Evolutionary conservation across 2,797 vertebrate species (phyloP), one percentile per base, ranked within the genome.

Genomic region (Bucorvus abyssinicus): DNA sequence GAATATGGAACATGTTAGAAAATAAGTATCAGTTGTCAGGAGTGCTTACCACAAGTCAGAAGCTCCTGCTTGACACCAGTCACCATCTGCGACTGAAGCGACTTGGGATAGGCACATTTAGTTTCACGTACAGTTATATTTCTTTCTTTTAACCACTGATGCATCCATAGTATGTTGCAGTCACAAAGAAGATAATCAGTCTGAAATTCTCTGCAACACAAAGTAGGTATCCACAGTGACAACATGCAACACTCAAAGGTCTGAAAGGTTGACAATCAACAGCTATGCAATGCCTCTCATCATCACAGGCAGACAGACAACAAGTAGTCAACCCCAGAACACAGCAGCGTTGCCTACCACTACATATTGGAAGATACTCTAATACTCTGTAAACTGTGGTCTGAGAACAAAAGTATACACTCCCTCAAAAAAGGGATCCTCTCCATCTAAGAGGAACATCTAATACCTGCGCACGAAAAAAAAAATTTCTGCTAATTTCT

Each of bases 151-250:
- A 99, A 98, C 99, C 99, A 99, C 36, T 96, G 98, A 80, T 99
- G 98, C 97, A 99, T 98, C 99, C 99, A 99, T 57, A 98, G 77
- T 57, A 99, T 98, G 97, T 99, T 99, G 96, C 99, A 99, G 97
- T 99, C 99, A 44, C 99, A 99, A 86, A 99, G 97, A 90, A 99
- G 98, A 95, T 98, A 99, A 24, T 99, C 98, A 4, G 99, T 99
- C 97, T 99, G 99, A 97, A 99, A 99, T 94, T 99, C 99, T 91
- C 99, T 99, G 97, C 9, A 94, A 96, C 6, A 82, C 12, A 92
- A 44, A 84, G 68, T 1, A 84, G 21, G 15, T n/a, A 32, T 67
- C 57, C 63, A 71, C 40, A 89, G 52, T 8, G 65, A 83, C 6
- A 60, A 90, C 73, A 92, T 13, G 7, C 27, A 87, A 44, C 32